These are phyloP conservation scores for Orthosia cruda DNA, from an alignment of 2,888 invertebrate species.

Conservation along the genomic window DNA sequence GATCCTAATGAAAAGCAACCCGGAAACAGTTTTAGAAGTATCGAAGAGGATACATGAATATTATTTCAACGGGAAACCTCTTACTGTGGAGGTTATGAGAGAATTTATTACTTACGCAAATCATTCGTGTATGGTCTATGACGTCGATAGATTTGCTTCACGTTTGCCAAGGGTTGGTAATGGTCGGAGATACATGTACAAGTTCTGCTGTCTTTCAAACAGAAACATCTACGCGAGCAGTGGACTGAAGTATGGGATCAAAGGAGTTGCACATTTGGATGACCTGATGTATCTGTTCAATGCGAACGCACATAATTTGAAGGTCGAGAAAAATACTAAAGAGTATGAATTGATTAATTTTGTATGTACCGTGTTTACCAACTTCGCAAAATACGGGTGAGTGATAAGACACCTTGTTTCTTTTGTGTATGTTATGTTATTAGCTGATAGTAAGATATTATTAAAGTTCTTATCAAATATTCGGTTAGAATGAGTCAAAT, in stretches of 20 bases:
- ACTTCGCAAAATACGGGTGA: slow-evolving; percentile 84
- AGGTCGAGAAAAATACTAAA: slow-evolving; percentile 71
- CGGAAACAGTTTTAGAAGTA: slow-evolving; percentile 69
- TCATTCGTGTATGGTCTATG: slow-evolving; percentile 67
- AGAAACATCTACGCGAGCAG: slow-evolving; percentile 74
- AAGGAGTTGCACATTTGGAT: slow-evolving; percentile 80
- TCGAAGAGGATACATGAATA: slow-evolving; percentile 74
- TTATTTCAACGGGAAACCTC: slow-evolving; percentile 74
- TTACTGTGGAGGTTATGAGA: slow-evolving; percentile 65
- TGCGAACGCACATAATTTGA: slow-evolving; percentile 70
- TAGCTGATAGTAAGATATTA: background rate
- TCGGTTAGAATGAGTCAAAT: background rate
- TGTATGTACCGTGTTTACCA: slow-evolving; percentile 78
- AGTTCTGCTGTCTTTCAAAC: slow-evolving; percentile 75
- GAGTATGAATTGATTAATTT: slow-evolving; percentile 77
- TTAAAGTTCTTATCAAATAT: background rate
- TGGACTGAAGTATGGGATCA: slow-evolving; percentile 73
- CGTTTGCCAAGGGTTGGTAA: slow-evolving; percentile 48
- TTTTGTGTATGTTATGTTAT: background rate
- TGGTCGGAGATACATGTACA: slow-evolving; percentile 57
- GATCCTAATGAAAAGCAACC: slow-evolving; percentile 67
- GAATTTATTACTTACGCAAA: slow-evolving; percentile 71
- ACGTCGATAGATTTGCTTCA: slow-evolving; percentile 61
- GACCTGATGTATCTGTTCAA: slow-evolving; percentile 82
- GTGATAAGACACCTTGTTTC: slow-evolving; percentile 55